Evolutionary conservation across 2,888 invertebrate species (phyloP), one percentile per base, ranked within the genome.

Genomic region (Rhodophaea formosa): DNA sequence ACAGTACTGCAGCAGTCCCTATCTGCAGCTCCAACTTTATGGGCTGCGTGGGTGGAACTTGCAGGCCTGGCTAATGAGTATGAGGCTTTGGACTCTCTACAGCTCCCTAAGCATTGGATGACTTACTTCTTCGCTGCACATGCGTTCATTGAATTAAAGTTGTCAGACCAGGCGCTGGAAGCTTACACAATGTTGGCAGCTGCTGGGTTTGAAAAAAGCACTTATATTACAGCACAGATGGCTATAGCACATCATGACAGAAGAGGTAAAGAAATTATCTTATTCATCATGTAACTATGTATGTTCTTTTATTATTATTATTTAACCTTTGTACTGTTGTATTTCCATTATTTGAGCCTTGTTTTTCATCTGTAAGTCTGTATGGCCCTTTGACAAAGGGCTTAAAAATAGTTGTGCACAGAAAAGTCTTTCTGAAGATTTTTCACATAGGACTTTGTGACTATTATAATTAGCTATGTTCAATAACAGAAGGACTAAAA

Each of bases 11-110:
- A 96, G 16, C 95, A 96, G 72, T 94, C 98, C 0, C 93, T 97
- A 10, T 93, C 94, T 59, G 92, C 93, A 45, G 94, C 95, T 57
- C 98, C 98, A 0, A 94, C 97, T 73, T 93, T 98, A 61, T 99
- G 99, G 99, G 95, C 97, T 45, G 96, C 98, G 0, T 99, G 99
- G 97, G 92, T 97, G 39, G 98, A 99, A 81, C 88, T 99, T 12
- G 96, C 97, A 0, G 94, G 95, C 8, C 88, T 99, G 1, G 95
- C 99, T 56, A 94, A 94, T 62, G 96, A 97, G 71, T 95, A 95
- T 82, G 96, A 96, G 72, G 96, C 95, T 54, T 77, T 96, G 16
- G 92, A 94, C 60, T 90, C 92, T 3, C 77, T 95, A 5, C 92
- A 93, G 59, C 80, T 96, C 45, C 98, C 98, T 0, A 94, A 95